Evolutionary conservation across 2,797 vertebrate species (phyloP), one percentile per base, ranked within the genome.

Genomic region (Vireo griseus): DNA sequence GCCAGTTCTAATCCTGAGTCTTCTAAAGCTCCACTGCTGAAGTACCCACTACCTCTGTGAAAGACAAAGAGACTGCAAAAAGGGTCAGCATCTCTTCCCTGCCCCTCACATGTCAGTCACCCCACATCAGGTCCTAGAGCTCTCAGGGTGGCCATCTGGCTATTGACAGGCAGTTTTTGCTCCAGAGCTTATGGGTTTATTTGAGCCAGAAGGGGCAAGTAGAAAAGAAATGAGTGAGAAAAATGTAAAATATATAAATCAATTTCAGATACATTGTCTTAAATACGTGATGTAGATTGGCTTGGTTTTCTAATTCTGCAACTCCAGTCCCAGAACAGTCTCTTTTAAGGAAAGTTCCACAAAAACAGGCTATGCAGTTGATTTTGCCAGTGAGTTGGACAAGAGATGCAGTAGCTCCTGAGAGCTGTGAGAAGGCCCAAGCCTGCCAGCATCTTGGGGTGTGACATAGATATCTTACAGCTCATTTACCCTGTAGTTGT

Each of bases 291-390:
- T 33, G 54, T 7, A 66, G 25, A 44, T 85, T 62, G 16, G 10
- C 14, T 91, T 59, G 17, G 14, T 68, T 76, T 94, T 92, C 55
- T 86, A 54, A 69, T 16, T 28, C 35, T 75, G 15, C 21, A 65
- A 10, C 7, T 74, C 24, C 35, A 50, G 40, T 5, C 28, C 5
- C 24, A 9, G 67, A 65, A 50, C 2, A 26, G 16, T 42, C 11
- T 10, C 31, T 48, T 71, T 88, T 40, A 76, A 77, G 44, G 50
- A n/a, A 76, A 80, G 8, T 16, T 74, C 81, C 62, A 50, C 39
- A 33, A n/a, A 86, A 8, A 25, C 31, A 88, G 21, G 24, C 18
- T 52, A 9, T 47, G 29, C 12, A 54, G 11, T n/a, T 76, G 29
- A 39, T 88, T 65, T 42, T 73, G 18, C n/a, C 61, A 31, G 14